phyloP scores from a whole-genome alignment of 2,113 vertebrate genomes.

The Plecturocebus donacophilus region DNA sequence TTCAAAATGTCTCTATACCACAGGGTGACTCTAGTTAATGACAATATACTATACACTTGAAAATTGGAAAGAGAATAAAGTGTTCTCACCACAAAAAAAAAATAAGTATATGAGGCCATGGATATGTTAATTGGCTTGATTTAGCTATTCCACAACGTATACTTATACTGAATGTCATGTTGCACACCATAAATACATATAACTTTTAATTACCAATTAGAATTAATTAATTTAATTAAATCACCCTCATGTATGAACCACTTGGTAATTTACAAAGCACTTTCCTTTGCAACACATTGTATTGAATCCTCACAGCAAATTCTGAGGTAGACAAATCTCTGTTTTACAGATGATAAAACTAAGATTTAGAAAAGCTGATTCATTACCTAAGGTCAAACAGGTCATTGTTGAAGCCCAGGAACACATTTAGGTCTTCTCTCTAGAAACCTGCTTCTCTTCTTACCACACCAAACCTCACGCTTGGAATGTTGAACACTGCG shows the following conservation, averaged over 20 bases:
- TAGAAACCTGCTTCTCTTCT: not conserved
- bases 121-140: not conserved
- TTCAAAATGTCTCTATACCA: not conserved
- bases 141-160: not conserved
- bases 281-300: not conserved
- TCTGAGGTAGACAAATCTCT: not conserved
- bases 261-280: constrained; percentile 19
- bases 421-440: not conserved
- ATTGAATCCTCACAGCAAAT: not conserved
- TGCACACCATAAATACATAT: not conserved
- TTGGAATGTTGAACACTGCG: not conserved
- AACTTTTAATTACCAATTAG: not conserved
- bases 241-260: not conserved
- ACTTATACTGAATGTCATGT: not conserved
- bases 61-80: not conserved
- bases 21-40: not conserved
- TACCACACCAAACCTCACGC: not conserved
- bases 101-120: not conserved
- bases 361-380: not conserved
- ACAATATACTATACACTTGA: not conserved
- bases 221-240: not conserved
- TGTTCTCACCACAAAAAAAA: not conserved
- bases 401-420: not conserved
- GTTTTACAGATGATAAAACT: constrained; percentile 7
- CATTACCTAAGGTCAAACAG: not conserved